These are phyloP conservation scores for Achatina immaculata DNA, from an alignment of 1,140 invertebrate species.

Conservation along the genomic window DNA sequence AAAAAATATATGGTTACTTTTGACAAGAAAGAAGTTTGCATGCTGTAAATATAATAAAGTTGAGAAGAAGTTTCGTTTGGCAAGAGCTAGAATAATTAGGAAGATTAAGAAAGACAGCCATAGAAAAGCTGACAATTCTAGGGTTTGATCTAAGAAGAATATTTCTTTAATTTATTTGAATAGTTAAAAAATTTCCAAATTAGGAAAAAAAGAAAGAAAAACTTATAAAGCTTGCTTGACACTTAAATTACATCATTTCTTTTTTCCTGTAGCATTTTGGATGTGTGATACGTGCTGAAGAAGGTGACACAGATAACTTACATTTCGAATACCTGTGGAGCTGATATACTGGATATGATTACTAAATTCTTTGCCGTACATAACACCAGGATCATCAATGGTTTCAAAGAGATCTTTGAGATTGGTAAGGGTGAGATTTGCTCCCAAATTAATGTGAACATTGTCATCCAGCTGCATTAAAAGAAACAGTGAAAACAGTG, in stretches of 20 bases:
- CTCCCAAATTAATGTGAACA: constrained; percentile 47
- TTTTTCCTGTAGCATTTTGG: too few species aligned
- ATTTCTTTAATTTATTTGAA: background rate
- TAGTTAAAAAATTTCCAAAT: background rate
- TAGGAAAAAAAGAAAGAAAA: background rate
- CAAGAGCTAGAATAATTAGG: too few species aligned
- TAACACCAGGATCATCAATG: background rate
- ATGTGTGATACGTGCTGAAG: too few species aligned
- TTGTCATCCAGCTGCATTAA: background rate
- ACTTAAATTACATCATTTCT: too few species aligned
- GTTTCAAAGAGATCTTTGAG: constrained; percentile 44
- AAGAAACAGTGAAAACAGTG: too few species aligned
- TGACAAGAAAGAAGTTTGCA: too few species aligned
- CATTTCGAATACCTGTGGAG: constrained; percentile 36
- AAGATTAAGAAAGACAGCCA: too few species aligned
- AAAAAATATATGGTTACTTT: too few species aligned
- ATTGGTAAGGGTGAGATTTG: constrained; percentile 52
- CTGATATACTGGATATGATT: constrained; percentile 21
- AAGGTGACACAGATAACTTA: constrained; percentile 12
- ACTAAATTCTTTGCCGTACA: constrained; percentile 11
- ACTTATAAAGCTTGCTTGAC: background rate
- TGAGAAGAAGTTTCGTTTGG: too few species aligned
- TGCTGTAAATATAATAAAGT: too few species aligned
- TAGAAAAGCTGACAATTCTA: too few species aligned
- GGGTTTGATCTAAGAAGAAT: too few species aligned